Evolutionary conservation across 2,888 invertebrate genomes (phyloP), one percentile per base, ranked within the genome.

Genomic region (Euzophera pinguis): DNA sequence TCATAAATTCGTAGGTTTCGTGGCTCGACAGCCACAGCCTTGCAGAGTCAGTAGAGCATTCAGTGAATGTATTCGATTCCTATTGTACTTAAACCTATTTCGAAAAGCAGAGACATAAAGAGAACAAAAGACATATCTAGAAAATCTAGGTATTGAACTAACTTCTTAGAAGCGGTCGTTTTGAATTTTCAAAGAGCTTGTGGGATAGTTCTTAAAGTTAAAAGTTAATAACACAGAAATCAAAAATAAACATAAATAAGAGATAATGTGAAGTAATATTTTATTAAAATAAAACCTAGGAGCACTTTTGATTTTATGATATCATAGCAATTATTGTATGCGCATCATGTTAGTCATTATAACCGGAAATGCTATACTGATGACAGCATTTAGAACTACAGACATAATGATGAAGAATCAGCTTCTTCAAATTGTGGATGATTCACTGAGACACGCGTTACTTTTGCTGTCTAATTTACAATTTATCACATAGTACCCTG

Each of bases 1-100:
- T 8, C n/a, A 5, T 12, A 4, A 3, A 16, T 0, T 17, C 14
- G 45, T n/a, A 1, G 5, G 43, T 16, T 45, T 45, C 16, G 14
- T 45, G 45, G 45, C 45, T 14, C 14, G 8, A 32, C 45, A 14
- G 10, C 2, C 14, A 17, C 42, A 32, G 32, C 34, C 45, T 45
- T 45, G 45, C 16, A 9, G 29, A 43, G 45, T 32, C 32, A 45
- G 45, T 45, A 32, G 45, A 45, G 45, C 45, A 32, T 45, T 32
- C 14, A 45, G 32, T 45, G 45, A 45, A 45, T 45, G 45, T 45
- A 45, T 45, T 45, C 32, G 32, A 45, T 34, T 45, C 16, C 10
- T 32, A 32, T 45, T 45, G 45, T 45, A 45, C 14, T 32, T 45
- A 16, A 45, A 14, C 13, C 45, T 32, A 43, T 43, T 45, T 45